These are phyloP conservation scores for Lycia hirtaria DNA, from an alignment of 2,888 invertebrate species.

Conservation along the genomic window DNA sequence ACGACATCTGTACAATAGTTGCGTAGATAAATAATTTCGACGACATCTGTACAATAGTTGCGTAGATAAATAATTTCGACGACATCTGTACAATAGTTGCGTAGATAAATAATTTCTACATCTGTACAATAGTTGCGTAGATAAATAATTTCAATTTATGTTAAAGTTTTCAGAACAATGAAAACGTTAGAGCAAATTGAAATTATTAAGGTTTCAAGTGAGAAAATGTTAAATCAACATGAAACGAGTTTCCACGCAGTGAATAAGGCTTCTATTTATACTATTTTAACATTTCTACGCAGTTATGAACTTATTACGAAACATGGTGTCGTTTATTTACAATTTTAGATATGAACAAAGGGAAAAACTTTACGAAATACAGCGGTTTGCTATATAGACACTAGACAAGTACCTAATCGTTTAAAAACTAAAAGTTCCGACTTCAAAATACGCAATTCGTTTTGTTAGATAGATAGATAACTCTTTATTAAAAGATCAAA, in stretches of 20 bases:
- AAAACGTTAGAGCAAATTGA: constrained; percentile 26
- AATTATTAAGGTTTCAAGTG: constrained; percentile 22
- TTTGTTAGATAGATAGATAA: no score
- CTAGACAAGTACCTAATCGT: no score
- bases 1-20: no score
- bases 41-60: no score
- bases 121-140: constrained; percentile 9
- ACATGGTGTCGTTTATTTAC: not conserved
- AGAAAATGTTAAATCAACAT: constrained; percentile 20
- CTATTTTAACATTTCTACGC: not conserved
- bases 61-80: no score
- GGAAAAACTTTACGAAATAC: not conserved
- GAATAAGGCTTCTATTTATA: not conserved
- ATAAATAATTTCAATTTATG: constrained; percentile 11
- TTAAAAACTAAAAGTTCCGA: no score
- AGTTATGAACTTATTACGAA: not conserved
- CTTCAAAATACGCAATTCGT: no score
- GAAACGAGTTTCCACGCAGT: not conserved
- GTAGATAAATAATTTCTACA: no score
- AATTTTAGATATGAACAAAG: not conserved
- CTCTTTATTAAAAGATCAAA: no score
- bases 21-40: no score
- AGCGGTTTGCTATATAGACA: no score
- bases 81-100: no score
- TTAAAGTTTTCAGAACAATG: constrained; percentile 21